Percentiles rank a stretch among this genome's conserved stretches.
phyloP scores from a whole-genome alignment of 2,113 vertebrate genomes.

The Bos javanicus region DNA sequence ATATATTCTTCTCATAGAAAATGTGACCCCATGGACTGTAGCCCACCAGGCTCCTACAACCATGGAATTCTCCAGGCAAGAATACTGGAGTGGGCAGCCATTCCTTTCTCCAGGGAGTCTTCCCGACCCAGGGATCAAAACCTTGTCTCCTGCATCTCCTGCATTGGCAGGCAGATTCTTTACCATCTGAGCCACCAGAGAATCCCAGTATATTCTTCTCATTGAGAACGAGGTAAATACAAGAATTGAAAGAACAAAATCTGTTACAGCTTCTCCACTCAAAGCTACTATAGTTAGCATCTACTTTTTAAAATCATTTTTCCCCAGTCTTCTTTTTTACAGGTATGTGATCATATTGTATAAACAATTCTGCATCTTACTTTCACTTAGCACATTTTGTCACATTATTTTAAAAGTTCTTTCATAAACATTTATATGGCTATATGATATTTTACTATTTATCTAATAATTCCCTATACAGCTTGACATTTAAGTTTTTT shows the following conservation, averaged over 20 bases:
- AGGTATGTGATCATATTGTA: neutral
- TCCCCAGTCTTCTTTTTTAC: neutral
- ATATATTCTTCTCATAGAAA: neutral
- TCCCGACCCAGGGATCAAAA: neutral
- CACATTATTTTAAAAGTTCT: neutral
- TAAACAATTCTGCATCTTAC: neutral
- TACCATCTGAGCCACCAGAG: neutral
- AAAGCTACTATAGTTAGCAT: neutral
- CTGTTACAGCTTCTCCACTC: neutral
- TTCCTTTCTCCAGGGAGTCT: neutral
- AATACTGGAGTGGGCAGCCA: neutral
- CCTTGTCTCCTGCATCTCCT: neutral
- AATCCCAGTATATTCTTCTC: neutral
- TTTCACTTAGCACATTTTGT: neutral
- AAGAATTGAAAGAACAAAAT: neutral
- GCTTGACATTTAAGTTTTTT: neutral
- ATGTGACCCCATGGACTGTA: neutral
- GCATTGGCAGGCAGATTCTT: neutral
- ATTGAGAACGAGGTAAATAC: neutral
- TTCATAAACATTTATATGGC: neutral
- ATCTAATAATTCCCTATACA: neutral
- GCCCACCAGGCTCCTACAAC: neutral
- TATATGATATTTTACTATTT: constrained; percentile 4
- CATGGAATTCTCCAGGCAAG: neutral
- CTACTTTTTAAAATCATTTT: neutral